phyloP scores from a whole-genome alignment of 2,888 invertebrate species.

The Cephus sareptanus region DNA sequence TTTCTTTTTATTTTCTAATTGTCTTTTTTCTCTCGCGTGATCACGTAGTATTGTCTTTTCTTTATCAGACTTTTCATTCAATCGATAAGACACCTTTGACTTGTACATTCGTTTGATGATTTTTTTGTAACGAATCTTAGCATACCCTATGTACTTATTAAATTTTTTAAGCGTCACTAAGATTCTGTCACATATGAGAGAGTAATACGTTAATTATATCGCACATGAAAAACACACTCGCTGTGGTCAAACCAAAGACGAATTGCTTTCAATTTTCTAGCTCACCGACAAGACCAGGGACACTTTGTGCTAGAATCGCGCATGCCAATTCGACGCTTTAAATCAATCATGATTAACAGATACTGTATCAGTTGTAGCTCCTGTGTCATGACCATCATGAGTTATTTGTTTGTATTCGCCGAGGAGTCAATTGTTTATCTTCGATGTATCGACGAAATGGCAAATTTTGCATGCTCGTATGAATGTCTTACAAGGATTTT shows the following conservation, averaged over 20 bases:
- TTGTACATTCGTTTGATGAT: neutral
- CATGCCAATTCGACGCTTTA: neutral
- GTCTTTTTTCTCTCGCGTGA: neutral
- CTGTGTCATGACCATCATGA: too few relatives aligned
- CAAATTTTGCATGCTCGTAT: neutral
- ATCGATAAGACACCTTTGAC: neutral
- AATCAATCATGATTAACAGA: neutral
- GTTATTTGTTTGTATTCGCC: too few relatives aligned
- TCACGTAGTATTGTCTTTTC: neutral
- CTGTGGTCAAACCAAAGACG: constrained; percentile 29
- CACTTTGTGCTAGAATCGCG: neutral
- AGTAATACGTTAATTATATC: neutral
- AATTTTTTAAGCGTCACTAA: neutral
- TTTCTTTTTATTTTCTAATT: neutral
- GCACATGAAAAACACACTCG: constrained; percentile 16
- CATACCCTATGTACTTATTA: neutral
- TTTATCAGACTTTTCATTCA: neutral
- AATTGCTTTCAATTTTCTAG: neutral
- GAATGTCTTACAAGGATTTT: too few relatives aligned
- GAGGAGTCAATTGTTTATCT: neutral
- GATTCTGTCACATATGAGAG: neutral
- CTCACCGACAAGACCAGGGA: neutral
- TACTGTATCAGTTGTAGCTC: too few relatives aligned
- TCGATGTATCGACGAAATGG: neutral
- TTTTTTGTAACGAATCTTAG: constrained; percentile 17